Base-by-base conservation (phyloP, 1,140 invertebrate species). In the Cephus cinctus region DNA sequence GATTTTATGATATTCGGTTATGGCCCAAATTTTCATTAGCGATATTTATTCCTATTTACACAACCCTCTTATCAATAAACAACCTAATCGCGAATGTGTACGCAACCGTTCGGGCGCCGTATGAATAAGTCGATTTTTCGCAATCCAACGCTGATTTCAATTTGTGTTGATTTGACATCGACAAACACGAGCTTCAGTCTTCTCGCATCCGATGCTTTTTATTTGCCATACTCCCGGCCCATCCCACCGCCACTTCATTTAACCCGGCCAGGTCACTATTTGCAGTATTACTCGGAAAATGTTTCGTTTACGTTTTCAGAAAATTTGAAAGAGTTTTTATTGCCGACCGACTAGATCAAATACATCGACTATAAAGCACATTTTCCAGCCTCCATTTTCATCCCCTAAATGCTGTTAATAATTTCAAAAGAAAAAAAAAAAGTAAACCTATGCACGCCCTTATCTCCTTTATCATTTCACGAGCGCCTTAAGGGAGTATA, bases 141-240 rank as follows among this genome's bases (percentile, higher is more conserved):
- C n/a, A n/a, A n/a, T n/a, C n/a, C n/a, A n/a, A n/a, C 55, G 58
- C 59, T 71, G 69, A 72, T 72, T 71, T 74, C 67, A 73, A 73
- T 69, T 72, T 63, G 63, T 68, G 61, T 71, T 71, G 71, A 72
- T 75, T 75, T 69, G 65, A 63, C 66, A 70, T 67, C 49, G 62
- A 55, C 66, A 75, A 73, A 75, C 61, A 74, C 52, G 52, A 27
- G 39, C 38, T 8, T 30, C 30, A n/a, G 30, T 41, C 31, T 16
- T 18, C 19, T 20, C 31, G 14, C 22, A 15, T 18, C 34, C 16
- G 32, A 5, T 38, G 19, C 21, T 35, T 6, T 63, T 65, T 70
- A 61, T 72, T 71, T 76, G 58, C 64, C 59, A 65, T 67, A 59
- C 63, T 58, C 63, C 56, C 47, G 48, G 55, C 50, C 56, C 54